A percentile compares a stretch with the other conserved stretches of the same genome.
phyloP scores from a whole-genome alignment of 2,113 vertebrate genomes.

The Papio anubis region DNA sequence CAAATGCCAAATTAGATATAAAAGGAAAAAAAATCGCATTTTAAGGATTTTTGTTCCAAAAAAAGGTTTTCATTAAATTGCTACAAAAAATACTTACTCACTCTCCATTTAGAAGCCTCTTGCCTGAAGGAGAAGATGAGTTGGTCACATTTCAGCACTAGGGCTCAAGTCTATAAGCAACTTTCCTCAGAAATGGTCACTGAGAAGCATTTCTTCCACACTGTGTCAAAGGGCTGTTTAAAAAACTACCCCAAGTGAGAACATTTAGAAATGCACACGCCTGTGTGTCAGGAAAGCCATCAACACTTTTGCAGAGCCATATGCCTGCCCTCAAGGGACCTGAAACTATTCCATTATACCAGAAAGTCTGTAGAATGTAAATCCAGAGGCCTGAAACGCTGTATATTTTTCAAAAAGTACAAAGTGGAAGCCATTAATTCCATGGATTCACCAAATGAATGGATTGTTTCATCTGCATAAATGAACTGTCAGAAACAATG shows the following conservation, averaged over 20 bases:
- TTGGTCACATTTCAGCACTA: background rate
- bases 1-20: background rate
- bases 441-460: constrained; percentile 75
- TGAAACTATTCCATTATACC: constrained; percentile 63
- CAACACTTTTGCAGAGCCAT: constrained; percentile 26
- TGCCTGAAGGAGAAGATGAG: background rate
- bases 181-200: background rate
- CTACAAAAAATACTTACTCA: background rate
- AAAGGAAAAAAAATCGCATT: background rate
- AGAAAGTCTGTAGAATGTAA: constrained; percentile 76
- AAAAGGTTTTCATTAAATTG: background rate
- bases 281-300: constrained; percentile 45
- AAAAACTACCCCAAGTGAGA: constrained; percentile 26
- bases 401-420: constrained; percentile 77
- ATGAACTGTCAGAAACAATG: constrained; percentile 83
- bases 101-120: background rate
- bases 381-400: constrained; percentile 76
- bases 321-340: constrained; percentile 54
- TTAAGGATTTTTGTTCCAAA: background rate
- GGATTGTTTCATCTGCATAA: constrained; percentile 79
- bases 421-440: constrained; percentile 76
- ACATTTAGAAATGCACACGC: background rate
- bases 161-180: background rate
- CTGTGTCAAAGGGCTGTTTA: constrained; percentile 49
- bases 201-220: background rate